Evolutionary conservation across 2,888 invertebrate species (phyloP).

Genomic region (Lypha dubia): DNA sequence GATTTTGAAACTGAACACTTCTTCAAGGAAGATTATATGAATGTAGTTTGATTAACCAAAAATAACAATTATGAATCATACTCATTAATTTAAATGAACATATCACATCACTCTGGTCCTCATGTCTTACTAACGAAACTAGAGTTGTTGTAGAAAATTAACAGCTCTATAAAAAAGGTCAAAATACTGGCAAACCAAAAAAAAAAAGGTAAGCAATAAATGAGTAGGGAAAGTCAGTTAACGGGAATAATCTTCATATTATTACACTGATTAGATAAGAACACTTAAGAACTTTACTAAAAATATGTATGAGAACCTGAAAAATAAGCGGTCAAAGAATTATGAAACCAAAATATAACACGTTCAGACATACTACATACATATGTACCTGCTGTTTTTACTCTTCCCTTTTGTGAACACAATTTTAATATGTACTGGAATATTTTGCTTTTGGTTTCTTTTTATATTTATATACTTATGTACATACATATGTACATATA

Average conservation of each 20-base stretch:
- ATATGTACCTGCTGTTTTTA: not conserved
- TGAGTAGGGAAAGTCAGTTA: conserved; percentile 59
- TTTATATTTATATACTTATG: not conserved
- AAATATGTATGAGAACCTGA: conserved; percentile 22
- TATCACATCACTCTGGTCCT: conserved; percentile 13
- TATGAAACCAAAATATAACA: not conserved
- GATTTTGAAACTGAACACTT: too few species aligned
- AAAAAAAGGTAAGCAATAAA: conserved; percentile 45
- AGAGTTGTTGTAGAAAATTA: not conserved
- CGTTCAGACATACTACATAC: too few species aligned
- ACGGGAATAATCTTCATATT: too few species aligned
- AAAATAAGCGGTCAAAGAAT: not conserved
- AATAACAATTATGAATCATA: too few species aligned
- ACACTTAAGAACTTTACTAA: conserved; percentile 59
- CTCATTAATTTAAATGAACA: too few species aligned
- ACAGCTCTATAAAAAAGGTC: conserved; percentile 45
- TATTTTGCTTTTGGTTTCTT: too few species aligned
- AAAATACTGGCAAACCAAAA: conserved; percentile 1
- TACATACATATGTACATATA: not conserved
- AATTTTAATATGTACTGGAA: not conserved
- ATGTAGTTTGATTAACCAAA: too few species aligned
- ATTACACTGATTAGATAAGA: conserved; percentile 69
- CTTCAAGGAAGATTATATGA: too few species aligned
- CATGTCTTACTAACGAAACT: conserved; percentile 15
- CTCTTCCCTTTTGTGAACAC: not conserved